These are phyloP conservation scores for Sprattus sprattus DNA, from an alignment of 2,113 vertebrate genomes.

Conservation along the genomic window DNA sequence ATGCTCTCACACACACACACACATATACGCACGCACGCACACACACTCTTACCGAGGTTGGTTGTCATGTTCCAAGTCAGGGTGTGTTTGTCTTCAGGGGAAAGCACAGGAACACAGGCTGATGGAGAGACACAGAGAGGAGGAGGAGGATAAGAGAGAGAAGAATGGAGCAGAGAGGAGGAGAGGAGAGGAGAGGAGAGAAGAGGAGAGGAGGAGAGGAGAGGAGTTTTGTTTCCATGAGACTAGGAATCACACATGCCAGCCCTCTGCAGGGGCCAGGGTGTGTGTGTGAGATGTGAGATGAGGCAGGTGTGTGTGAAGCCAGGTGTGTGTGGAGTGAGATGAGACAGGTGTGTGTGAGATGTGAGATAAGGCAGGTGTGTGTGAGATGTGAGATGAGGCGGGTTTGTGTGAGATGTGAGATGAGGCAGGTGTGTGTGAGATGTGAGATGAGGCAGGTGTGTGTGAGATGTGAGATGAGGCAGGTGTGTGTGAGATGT, in stretches of 20 bases:
- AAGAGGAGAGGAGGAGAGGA: not conserved
- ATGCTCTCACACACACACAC: not conserved
- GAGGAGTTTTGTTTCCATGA: not conserved
- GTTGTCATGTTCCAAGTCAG: slow-evolving; percentile 53
- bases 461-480: too few relatives aligned
- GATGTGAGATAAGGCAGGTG: too few relatives aligned
- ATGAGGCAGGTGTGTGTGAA: too few relatives aligned
- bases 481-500: too few relatives aligned
- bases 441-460: too few relatives aligned
- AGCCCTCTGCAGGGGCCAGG: too few relatives aligned
- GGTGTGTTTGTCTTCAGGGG: slow-evolving; percentile 66
- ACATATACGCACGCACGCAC: not conserved
- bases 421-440: too few relatives aligned
- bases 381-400: not conserved
- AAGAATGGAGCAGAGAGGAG: not conserved
- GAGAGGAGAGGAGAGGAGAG: not conserved
- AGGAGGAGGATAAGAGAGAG: slow-evolving; percentile 18
- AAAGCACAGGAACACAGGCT: slow-evolving; percentile 79
- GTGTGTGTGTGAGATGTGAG: too few relatives aligned
- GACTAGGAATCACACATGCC: not conserved
- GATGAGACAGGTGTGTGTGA: too few relatives aligned
- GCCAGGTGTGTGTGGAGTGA: too few relatives aligned
- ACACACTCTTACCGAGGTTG: slow-evolving; percentile 52
- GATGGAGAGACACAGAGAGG: slow-evolving; percentile 30
- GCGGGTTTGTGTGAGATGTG: too few relatives aligned